Percentiles rank a stretch among this genome's conserved stretches.
phyloP scores from a whole-genome alignment of 2,797 vertebrate species.

The Trachurus trachurus region DNA sequence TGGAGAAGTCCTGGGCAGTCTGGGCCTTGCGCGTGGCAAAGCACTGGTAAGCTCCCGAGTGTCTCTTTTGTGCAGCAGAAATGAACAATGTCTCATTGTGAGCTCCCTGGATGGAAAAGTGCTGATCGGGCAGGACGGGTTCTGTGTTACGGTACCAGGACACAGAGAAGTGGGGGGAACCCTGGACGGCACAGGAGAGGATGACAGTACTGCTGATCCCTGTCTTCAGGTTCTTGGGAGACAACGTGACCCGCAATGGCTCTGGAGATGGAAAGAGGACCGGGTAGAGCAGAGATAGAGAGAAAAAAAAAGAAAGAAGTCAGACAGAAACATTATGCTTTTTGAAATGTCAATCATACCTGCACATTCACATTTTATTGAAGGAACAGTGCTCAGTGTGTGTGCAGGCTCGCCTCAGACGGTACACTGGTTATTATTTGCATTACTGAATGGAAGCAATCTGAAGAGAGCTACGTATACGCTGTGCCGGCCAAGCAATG shows the following conservation, averaged over 20 bases:
- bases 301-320: background rate
- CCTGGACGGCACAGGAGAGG: constrained; percentile 94
- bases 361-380: constrained; percentile 4
- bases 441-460: constrained; percentile 29
- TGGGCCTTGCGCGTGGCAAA: constrained; percentile 95
- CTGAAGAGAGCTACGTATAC: constrained; percentile 21
- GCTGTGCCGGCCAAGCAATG: constrained; percentile 17
- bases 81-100: constrained; percentile 98
- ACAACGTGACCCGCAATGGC: constrained; percentile 94
- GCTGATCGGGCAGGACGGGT: constrained; percentile 91
- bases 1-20: constrained; percentile 96
- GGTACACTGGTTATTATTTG: constrained; percentile 21
- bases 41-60: constrained; percentile 98
- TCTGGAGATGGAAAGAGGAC: constrained; percentile 80
- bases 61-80: constrained; percentile 96
- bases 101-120: constrained; percentile 96
- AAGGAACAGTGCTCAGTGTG: background rate
- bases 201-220: constrained; percentile 98
- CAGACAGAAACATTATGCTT: background rate
- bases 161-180: constrained; percentile 93
- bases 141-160: constrained; percentile 98
- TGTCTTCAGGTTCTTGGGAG: constrained; percentile 98
- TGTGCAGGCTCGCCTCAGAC: background rate
- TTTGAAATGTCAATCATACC: background rate
- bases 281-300: background rate